A percentile compares a stretch with the other conserved stretches of the same genome.
These are phyloP conservation scores for Coreoperca whiteheadi DNA, from an alignment of 2,113 vertebrate genomes.

Conservation along the genomic window DNA sequence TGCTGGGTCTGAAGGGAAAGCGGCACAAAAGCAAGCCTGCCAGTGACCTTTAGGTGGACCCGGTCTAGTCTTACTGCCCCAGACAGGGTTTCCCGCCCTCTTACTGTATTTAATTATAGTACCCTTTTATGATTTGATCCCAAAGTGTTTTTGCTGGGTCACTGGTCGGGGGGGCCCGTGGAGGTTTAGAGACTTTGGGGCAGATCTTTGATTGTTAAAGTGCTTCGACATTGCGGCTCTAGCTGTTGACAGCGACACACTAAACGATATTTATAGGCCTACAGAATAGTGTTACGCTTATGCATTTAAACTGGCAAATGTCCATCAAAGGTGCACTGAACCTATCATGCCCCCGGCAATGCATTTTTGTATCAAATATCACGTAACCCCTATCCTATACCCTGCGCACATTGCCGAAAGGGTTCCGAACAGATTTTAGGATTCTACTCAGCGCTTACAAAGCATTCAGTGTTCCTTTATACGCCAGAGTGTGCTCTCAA, in stretches of 20 bases:
- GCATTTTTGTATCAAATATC: neutral
- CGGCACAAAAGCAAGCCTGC: constrained; percentile 49
- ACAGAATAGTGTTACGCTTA: neutral
- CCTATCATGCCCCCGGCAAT: neutral
- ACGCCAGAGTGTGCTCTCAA: neutral
- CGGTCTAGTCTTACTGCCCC: constrained; percentile 25
- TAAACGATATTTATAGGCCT: neutral
- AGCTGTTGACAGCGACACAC: neutral
- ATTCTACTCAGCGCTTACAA: neutral
- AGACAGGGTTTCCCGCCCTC: constrained; percentile 44
- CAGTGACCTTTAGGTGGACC: constrained; percentile 57
- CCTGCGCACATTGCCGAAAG: neutral
- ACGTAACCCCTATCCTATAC: no score
- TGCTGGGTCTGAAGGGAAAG: constrained; percentile 31
- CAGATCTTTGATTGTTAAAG: constrained; percentile 18
- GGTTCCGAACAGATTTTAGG: neutral
- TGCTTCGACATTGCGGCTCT: neutral
- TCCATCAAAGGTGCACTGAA: neutral
- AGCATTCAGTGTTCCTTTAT: neutral
- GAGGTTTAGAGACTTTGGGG: neutral
- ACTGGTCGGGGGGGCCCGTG: neutral
- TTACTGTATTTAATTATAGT: constrained; percentile 54
- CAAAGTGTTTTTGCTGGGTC: constrained; percentile 4
- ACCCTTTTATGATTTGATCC: constrained; percentile 26
- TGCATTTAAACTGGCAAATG: neutral